Percentiles rank a stretch among this genome's conserved stretches.
Conservation (phyloP, 2,888 invertebrate genomes). For the Limenitis camilla region DNA sequence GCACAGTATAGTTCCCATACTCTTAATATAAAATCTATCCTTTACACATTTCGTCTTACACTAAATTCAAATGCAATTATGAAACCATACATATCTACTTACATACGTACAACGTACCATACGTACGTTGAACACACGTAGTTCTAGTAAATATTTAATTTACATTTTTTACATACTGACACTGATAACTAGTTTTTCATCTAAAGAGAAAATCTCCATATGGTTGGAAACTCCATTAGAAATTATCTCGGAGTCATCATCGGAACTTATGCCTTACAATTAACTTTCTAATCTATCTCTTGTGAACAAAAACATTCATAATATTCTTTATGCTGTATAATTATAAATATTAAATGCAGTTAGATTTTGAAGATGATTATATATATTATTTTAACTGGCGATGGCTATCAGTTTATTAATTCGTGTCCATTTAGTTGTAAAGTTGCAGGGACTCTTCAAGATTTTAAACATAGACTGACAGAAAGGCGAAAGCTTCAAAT, state of each 20-base stretch:
- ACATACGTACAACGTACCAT: no score
- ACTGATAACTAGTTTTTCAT: constrained; percentile 22
- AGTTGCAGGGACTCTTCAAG: no score
- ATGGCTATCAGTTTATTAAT: neutral
- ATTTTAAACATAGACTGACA: no score
- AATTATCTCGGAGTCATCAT: constrained; percentile 29
- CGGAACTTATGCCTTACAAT: constrained; percentile 30
- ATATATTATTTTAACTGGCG: neutral
- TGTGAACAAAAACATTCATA: constrained; percentile 26
- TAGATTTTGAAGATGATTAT: constrained; percentile 5
- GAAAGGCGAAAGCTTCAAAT: no score
- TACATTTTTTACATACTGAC: constrained; percentile 12
- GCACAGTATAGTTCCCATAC: no score
- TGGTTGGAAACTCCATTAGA: constrained; percentile 32
- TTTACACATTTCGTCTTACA: no score
- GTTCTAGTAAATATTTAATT: no score
- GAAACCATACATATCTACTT: no score
- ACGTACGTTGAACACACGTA: neutral
- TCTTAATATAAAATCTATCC: no score
- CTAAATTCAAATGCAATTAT: no score
- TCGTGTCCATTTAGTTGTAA: no score
- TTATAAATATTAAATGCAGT: constrained; percentile 9
- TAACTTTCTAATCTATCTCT: constrained; percentile 34
- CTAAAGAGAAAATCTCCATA: constrained; percentile 26
- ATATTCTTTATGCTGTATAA: constrained; percentile 17